phyloP scores from a whole-genome alignment of 2,113 vertebrate species.

The Piaya cayana region DNA sequence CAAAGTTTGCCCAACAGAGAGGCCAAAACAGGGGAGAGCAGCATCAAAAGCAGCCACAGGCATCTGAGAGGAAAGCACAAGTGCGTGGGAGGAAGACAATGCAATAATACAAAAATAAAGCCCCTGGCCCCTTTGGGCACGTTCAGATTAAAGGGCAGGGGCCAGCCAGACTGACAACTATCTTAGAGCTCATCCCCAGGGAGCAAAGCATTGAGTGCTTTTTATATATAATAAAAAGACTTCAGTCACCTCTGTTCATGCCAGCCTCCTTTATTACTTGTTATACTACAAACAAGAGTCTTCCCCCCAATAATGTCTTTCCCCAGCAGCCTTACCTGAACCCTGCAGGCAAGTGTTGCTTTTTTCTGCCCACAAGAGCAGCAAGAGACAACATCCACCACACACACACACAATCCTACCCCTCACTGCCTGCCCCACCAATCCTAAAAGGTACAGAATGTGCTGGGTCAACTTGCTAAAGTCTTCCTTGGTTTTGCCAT shows the following conservation, averaged over 20 bases:
- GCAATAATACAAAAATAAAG: conserved; percentile 28
- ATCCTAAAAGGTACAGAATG: background rate
- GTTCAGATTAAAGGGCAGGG: conserved; percentile 11
- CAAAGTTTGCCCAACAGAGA: conserved; percentile 27
- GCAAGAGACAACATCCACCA: background rate
- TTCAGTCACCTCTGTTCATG: background rate
- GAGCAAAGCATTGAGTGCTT: background rate
- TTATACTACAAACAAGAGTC: background rate
- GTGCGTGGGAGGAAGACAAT: conserved; percentile 32
- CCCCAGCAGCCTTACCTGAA: background rate
- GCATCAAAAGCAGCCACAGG: conserved; percentile 46
- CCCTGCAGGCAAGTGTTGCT: background rate
- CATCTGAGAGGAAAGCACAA: conserved; percentile 31
- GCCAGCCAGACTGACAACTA: background rate
- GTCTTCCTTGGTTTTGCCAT: background rate
- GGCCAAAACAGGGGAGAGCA: background rate
- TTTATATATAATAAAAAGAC: background rate
- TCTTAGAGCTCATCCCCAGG: background rate
- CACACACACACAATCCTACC: too few species aligned
- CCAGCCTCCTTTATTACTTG: background rate
- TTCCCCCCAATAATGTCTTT: background rate
- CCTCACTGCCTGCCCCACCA: background rate
- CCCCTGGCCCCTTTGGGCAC: conserved; percentile 10
- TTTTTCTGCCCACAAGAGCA: background rate
- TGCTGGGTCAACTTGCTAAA: background rate